Percentiles rank a stretch among this genome's conserved stretches.
Conservation (phyloP, 2,113 vertebrate genomes). For the Phoxinus phoxinus region DNA sequence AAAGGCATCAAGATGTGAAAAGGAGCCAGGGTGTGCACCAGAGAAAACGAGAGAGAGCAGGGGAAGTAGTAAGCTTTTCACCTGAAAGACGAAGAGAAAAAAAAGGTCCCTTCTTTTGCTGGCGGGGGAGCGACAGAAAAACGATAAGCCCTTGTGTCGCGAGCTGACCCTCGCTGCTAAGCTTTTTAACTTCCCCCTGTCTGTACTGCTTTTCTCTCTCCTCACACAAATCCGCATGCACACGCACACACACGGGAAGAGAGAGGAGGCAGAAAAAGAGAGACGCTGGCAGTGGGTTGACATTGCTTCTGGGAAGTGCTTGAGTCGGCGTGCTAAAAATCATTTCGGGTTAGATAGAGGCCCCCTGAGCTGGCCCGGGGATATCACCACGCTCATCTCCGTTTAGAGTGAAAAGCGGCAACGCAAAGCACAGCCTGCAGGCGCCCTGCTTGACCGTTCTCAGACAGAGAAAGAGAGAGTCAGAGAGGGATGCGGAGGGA, state of each 20-base stretch:
- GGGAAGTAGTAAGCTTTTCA: slow-evolving; percentile 77
- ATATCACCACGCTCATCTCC: slow-evolving; percentile 88
- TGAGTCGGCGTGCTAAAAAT: slow-evolving; percentile 82
- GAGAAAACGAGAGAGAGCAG: slow-evolving; percentile 57
- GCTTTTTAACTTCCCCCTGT: slow-evolving; percentile 86
- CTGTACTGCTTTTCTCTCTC: slow-evolving; percentile 58
- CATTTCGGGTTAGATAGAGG: slow-evolving; percentile 91
- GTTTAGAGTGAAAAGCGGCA: slow-evolving; percentile 73
- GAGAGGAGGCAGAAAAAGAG: slow-evolving; percentile 30
- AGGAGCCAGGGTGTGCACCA: slow-evolving; percentile 68
- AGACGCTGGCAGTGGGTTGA: slow-evolving; percentile 68
- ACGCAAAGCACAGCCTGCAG: slow-evolving; percentile 75
- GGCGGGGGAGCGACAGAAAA: slow-evolving; percentile 70
- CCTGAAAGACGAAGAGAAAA: slow-evolving; percentile 67
- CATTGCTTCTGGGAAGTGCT: slow-evolving; percentile 95
- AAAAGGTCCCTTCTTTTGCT: slow-evolving; percentile 52
- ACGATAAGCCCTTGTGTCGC: slow-evolving; percentile 83
- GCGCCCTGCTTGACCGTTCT: slow-evolving; percentile 78
- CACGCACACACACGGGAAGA: background rate
- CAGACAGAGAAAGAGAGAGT: slow-evolving; percentile 46
- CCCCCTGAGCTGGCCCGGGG: slow-evolving; percentile 76
- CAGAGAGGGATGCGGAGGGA: slow-evolving; percentile 47
- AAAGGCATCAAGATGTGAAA: slow-evolving; percentile 91
- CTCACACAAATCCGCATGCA: slow-evolving; percentile 8
- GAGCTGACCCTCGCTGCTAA: slow-evolving; percentile 76